phyloP scores from a whole-genome alignment of 2,797 vertebrate species.

The Labroides dimidiatus region DNA sequence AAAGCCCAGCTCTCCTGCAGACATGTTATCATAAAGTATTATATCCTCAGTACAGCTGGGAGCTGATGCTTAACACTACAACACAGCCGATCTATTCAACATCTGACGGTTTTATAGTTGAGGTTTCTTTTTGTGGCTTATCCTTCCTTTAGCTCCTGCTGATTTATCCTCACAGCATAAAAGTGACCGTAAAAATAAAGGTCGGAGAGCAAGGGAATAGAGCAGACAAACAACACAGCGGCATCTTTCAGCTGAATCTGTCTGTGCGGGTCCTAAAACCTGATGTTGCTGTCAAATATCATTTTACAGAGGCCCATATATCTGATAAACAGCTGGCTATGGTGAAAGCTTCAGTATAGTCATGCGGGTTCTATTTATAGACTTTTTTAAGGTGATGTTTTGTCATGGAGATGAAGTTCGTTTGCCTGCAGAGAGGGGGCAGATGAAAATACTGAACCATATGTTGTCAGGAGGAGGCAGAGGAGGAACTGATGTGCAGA shows the following conservation, averaged over 20 bases:
- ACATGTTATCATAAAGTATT: conserved; percentile 25
- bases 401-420: not conserved
- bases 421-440: conserved; percentile 1
- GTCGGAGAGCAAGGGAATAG: not conserved
- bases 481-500: too few relatives aligned
- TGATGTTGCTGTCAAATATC: conserved; percentile 15
- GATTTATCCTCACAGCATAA: conserved; percentile 38
- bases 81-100: not conserved
- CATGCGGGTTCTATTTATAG: not conserved
- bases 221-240: conserved; percentile 22
- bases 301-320: conserved; percentile 14
- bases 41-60: conserved; percentile 11
- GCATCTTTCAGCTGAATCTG: not conserved
- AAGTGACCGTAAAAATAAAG: conserved; percentile 36
- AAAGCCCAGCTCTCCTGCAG: conserved; percentile 7
- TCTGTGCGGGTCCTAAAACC: conserved; percentile 25
- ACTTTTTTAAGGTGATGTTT: not conserved
- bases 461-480: not conserved
- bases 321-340: not conserved
- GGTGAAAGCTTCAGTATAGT: too few relatives aligned
- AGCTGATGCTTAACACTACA: conserved; percentile 7
- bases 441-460: not conserved
- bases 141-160: conserved; percentile 40
- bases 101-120: conserved; percentile 20
- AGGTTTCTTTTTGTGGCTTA: conserved; percentile 15